Conservation (phyloP, 2,888 invertebrate species). For the Stenoptilia bipunctidactyla region DNA sequence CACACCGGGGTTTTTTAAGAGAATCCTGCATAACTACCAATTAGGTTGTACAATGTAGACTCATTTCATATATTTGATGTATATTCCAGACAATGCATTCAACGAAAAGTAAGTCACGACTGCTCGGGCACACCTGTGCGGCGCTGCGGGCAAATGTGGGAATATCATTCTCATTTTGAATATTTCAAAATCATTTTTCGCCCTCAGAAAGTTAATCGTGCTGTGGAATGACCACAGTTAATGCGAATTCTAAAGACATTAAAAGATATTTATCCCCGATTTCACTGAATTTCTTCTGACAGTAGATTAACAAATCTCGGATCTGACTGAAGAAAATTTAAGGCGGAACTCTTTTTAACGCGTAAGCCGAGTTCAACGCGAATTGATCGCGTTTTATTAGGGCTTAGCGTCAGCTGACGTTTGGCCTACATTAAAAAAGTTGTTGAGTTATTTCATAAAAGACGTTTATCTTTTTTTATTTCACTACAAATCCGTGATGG, state of each 20-base stretch:
- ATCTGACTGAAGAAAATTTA: too few species aligned
- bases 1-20: not conserved
- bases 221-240: not conserved
- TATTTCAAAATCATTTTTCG: conserved; percentile 8
- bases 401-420: too few species aligned
- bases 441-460: too few species aligned
- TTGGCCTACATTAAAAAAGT: too few species aligned
- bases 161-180: not conserved
- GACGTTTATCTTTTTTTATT: too few species aligned
- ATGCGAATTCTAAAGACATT: not conserved
- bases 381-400: too few species aligned
- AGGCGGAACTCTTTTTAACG: too few species aligned
- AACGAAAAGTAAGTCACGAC: conserved; percentile 61
- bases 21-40: not conserved
- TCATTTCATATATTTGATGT: conserved; percentile 8
- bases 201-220: conserved; percentile 1
- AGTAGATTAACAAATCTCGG: too few species aligned
- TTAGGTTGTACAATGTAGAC: not conserved
- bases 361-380: too few species aligned
- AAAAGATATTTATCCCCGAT: not conserved
- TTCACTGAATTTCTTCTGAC: too few species aligned
- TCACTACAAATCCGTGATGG: too few species aligned
- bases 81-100: conserved; percentile 25
- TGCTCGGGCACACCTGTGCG: conserved; percentile 53
- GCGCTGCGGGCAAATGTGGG: conserved; percentile 14